Evolutionary conservation across 1,140 invertebrate species (phyloP).

Genomic region (Gyrodactylus bullatarudis): DNA sequence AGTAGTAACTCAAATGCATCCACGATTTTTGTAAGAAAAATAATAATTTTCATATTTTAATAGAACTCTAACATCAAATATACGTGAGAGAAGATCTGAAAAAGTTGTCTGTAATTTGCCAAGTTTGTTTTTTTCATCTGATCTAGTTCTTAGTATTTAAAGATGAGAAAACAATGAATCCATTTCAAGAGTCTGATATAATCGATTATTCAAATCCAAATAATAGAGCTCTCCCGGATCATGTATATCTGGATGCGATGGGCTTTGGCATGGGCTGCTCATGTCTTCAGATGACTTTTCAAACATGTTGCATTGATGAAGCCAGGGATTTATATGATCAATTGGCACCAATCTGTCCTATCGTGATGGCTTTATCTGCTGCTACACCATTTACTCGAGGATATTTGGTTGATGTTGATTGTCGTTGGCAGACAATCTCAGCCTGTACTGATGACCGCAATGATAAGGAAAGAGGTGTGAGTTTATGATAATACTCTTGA

Average conservation of each 20-base stretch:
- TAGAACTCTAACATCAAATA: conserved; percentile 65
- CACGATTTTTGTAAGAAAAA: conserved; percentile 32
- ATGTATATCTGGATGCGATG: conserved; percentile 90
- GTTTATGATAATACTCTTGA: not conserved
- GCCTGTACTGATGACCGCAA: conserved; percentile 78
- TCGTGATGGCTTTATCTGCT: conserved; percentile 76
- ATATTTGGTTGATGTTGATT: conserved; percentile 66
- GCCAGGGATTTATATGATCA: conserved; percentile 83
- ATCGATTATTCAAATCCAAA: conserved; percentile 23
- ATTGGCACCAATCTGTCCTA: conserved; percentile 71
- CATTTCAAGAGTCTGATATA: conserved; percentile 42
- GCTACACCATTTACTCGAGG: conserved; percentile 72
- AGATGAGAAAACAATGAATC: conserved; percentile 39
- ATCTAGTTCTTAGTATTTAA: conserved; percentile 35
- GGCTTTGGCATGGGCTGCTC: conserved; percentile 97
- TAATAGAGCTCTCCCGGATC: conserved; percentile 24
- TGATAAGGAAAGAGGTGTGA: conserved; percentile 52
- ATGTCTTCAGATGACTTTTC: conserved; percentile 68
- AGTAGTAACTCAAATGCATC: conserved; percentile 63
- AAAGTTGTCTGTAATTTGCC: conserved; percentile 86
- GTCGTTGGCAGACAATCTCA: conserved; percentile 75
- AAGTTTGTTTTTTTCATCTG: conserved; percentile 23
- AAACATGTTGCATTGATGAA: conserved; percentile 72
- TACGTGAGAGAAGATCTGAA: conserved; percentile 48
- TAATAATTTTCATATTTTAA: not conserved